These are phyloP conservation scores for Hoplias malabaricus DNA, from an alignment of 2,113 vertebrate genomes.

Conservation along the genomic window DNA sequence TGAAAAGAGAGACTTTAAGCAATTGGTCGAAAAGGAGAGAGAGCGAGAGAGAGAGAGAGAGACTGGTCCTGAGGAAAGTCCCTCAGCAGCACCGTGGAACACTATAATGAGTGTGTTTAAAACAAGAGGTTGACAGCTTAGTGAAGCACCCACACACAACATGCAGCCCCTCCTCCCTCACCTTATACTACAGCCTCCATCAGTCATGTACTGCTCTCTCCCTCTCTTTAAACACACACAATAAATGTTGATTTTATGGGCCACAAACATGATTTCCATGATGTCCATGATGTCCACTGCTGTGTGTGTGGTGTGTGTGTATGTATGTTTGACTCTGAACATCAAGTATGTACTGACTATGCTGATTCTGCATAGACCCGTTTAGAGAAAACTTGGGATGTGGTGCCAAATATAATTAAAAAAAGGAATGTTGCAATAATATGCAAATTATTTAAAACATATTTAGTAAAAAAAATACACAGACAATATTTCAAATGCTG, in stretches of 20 bases:
- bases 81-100: background rate
- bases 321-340: too few relatives aligned
- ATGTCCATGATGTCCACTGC: background rate
- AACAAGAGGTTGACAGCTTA: background rate
- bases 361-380: too few relatives aligned
- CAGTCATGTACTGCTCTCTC: background rate
- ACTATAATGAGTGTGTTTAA: slow-evolving; percentile 24
- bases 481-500: too few relatives aligned
- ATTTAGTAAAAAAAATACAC: too few relatives aligned
- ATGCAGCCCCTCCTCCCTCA: background rate
- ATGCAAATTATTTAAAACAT: too few relatives aligned
- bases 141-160: background rate
- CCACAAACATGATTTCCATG: background rate
- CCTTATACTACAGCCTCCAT: background rate
- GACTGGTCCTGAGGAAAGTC: background rate
- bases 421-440: too few relatives aligned
- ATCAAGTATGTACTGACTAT: too few relatives aligned
- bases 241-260: slow-evolving; percentile 1
- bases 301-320: background rate
- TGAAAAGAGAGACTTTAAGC: background rate
- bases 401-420: too few relatives aligned
- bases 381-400: too few relatives aligned
- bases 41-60: background rate
- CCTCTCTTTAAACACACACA: background rate
- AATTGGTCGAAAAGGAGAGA: background rate